Evolutionary conservation across 2,797 vertebrate genomes (phyloP).

Genomic region (Melanotaenia nigrans): DNA sequence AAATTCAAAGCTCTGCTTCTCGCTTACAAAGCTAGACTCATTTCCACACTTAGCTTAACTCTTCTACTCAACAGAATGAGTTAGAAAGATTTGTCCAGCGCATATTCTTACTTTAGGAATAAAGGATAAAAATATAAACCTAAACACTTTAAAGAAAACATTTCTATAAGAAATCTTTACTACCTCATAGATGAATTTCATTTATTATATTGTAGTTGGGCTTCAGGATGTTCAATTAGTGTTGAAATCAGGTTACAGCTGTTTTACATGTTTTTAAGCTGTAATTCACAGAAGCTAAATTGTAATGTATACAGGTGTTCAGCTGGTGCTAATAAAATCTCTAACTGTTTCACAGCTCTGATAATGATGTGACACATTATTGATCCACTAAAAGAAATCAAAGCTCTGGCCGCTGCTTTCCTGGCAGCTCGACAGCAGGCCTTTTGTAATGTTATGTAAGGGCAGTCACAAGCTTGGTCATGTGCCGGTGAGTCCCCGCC

Average conservation of each 20-base stretch:
- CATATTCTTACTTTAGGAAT: background rate
- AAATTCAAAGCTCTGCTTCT: too few species aligned
- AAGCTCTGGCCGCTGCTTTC: constrained; percentile 38
- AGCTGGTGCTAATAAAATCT: constrained; percentile 7
- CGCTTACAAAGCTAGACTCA: too few species aligned
- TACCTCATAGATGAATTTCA: too few species aligned
- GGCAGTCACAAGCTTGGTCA: constrained; percentile 66
- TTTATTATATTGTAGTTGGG: too few species aligned
- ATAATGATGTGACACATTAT: constrained; percentile 46
- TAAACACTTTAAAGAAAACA: too few species aligned
- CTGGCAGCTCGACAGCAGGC: constrained; percentile 30
- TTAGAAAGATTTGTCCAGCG: too few species aligned
- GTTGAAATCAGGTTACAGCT: background rate
- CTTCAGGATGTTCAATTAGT: background rate
- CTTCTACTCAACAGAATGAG: too few species aligned
- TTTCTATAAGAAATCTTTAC: too few species aligned
- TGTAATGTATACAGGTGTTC: background rate
- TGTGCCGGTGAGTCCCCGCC: constrained; percentile 53
- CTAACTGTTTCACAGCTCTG: background rate
- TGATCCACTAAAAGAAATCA: constrained; percentile 46
- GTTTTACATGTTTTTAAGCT: background rate
- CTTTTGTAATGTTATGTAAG: constrained; percentile 59
- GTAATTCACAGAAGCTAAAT: background rate
- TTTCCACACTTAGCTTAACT: too few species aligned
- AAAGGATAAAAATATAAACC: constrained; percentile 11